These are phyloP conservation scores for Trissonchulus latispiculum DNA, from an alignment of 2,888 invertebrate species.

Conservation along the genomic window DNA sequence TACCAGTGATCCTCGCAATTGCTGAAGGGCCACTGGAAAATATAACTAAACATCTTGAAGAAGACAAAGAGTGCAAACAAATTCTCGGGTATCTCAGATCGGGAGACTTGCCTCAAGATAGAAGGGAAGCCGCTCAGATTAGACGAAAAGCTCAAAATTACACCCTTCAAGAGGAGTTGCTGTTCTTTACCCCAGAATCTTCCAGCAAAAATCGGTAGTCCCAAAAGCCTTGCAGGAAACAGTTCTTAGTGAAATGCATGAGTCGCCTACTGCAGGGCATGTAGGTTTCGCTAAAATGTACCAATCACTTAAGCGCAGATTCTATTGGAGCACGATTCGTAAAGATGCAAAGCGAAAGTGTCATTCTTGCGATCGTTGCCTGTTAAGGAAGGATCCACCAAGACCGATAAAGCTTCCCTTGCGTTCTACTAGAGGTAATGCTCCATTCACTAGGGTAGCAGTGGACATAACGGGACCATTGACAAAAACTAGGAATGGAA, in stretches of 20 bases:
- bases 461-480: background rate
- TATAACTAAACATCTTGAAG: no score
- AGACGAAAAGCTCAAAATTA: no score
- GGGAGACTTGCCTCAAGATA: no score
- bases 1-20: background rate
- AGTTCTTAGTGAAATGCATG: background rate
- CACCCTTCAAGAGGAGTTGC: no score
- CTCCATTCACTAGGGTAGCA: background rate
- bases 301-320: background rate
- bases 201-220: no score
- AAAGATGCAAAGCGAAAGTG: background rate
- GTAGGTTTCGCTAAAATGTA: background rate
- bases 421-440: background rate
- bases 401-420: background rate
- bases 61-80: no score
- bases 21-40: no score
- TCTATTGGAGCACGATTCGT: background rate
- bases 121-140: no score
- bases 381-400: background rate
- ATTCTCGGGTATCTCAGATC: no score
- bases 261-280: background rate
- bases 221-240: background rate
- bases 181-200: no score
- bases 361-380: background rate
- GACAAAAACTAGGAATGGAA: background rate